Evolutionary conservation across 2,113 vertebrate species (phyloP).

Genomic region (Dolichallabes microphthalmus): DNA sequence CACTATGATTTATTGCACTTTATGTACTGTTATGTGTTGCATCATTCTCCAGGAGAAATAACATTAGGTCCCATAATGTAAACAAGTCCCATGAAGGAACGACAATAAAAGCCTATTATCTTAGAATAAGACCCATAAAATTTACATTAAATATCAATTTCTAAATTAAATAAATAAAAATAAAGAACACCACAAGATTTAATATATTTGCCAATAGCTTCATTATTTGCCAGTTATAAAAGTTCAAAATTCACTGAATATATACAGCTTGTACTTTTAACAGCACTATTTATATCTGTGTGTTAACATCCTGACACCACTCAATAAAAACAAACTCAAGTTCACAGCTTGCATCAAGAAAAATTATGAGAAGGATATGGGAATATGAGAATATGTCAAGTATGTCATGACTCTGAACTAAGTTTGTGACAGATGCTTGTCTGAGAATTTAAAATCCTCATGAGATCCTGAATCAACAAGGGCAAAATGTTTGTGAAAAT

Average conservation of each 20-base stretch:
- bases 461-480: constrained; percentile 16
- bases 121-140: neutral
- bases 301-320: neutral
- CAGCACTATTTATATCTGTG: neutral
- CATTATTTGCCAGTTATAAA: neutral
- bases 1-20: too few species aligned
- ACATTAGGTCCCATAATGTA: too few species aligned
- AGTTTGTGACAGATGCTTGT: constrained; percentile 7
- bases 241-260: too few species aligned
- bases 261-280: neutral
- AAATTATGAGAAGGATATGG: neutral
- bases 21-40: too few species aligned
- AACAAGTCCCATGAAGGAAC: too few species aligned
- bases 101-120: neutral
- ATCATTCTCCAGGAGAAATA: too few species aligned
- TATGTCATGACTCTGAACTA: neutral
- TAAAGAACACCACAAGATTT: neutral
- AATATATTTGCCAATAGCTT: neutral
- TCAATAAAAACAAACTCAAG: neutral
- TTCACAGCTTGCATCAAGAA: neutral
- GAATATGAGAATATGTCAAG: neutral
- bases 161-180: neutral
- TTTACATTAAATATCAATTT: neutral
- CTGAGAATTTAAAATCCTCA: constrained; percentile 18
- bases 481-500: constrained; percentile 2